Percentiles rank a stretch among this genome's conserved stretches.
phyloP scores from a whole-genome alignment of 2,888 invertebrate species.

The Hydroisotoma schaefferi region DNA sequence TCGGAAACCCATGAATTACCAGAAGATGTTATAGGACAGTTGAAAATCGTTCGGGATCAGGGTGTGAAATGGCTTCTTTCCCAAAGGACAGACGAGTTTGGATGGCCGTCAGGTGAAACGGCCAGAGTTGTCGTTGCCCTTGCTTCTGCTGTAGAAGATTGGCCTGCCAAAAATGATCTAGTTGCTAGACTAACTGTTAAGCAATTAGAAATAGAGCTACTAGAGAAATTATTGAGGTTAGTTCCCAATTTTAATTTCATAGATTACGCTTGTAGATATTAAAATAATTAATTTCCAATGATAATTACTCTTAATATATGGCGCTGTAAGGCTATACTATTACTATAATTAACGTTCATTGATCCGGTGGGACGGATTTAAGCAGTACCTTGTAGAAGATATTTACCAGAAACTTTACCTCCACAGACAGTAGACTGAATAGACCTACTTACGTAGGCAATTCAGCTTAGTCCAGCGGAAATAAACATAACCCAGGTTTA shows the following conservation, averaged over 20 bases:
- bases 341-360: no score
- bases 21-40: constrained; percentile 16
- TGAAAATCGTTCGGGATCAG: constrained; percentile 52
- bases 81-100: constrained; percentile 61
- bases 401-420: no score
- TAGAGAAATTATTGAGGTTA: constrained; percentile 76
- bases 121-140: constrained; percentile 76
- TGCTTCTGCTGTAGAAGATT: constrained; percentile 56
- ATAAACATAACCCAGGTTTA: no score
- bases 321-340: no score
- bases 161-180: constrained; percentile 58
- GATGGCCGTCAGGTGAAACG: constrained; percentile 71
- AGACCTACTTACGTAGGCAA: no score
- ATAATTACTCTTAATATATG: no score
- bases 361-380: no score
- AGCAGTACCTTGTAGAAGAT: no score
- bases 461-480: no score
- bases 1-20: neutral
- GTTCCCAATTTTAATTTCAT: constrained; percentile 40
- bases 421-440: no score
- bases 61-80: constrained; percentile 68
- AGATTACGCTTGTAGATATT: neutral
- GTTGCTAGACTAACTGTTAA: constrained; percentile 76
- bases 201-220: constrained; percentile 82
- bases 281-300: no score